These are phyloP conservation scores for Anoura caudifer DNA, from an alignment of 2,113 vertebrate species.

Conservation along the genomic window DNA sequence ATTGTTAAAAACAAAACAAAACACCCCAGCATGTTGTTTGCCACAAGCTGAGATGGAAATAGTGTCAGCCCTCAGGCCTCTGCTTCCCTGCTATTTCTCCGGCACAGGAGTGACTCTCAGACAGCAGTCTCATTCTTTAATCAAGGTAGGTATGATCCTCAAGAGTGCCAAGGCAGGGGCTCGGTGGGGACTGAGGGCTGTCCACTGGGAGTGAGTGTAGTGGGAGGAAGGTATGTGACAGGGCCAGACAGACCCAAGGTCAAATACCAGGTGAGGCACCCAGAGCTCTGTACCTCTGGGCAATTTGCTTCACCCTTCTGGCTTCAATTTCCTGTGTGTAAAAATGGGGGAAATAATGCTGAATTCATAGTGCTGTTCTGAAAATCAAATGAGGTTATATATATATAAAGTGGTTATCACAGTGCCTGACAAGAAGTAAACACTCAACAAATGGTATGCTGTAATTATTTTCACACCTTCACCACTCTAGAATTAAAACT, in stretches of 20 bases:
- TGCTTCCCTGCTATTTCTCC: background rate
- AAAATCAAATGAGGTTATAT: background rate
- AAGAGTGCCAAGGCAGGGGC: background rate
- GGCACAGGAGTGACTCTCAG: background rate
- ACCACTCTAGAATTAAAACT: background rate
- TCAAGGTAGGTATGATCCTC: background rate
- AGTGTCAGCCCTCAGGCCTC: background rate
- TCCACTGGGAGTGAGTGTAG: background rate
- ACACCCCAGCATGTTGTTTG: background rate
- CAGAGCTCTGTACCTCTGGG: background rate
- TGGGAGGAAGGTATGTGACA: accelerated
- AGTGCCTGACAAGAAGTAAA: background rate
- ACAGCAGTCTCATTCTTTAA: background rate
- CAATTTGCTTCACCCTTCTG: background rate
- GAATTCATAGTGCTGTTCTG: background rate
- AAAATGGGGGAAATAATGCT: background rate
- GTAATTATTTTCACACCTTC: background rate
- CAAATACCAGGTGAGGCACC: background rate
- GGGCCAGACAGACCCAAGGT: background rate
- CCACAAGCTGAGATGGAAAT: background rate
- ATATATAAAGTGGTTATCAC: background rate
- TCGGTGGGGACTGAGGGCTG: background rate
- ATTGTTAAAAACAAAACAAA: background rate
- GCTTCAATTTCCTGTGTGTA: background rate
- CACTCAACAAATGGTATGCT: background rate